Evolutionary conservation across 2,888 invertebrate genomes (phyloP), one percentile per base, ranked within the genome.

Genomic region (Scrobipalpa costella): DNA sequence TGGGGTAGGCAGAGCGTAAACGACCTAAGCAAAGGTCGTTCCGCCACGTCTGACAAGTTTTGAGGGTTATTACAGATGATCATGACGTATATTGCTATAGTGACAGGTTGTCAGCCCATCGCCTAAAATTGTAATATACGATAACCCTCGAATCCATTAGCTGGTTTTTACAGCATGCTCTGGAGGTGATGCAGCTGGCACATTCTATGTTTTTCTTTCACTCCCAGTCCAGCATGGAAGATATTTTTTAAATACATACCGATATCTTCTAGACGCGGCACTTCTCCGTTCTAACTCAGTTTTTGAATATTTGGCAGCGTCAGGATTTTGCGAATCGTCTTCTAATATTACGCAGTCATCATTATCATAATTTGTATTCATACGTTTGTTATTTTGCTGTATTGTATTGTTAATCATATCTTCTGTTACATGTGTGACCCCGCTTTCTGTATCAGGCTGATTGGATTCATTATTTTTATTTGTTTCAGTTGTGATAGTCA

Each of bases 191-290:
- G n/a, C n/a, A n/a, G n/a, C n/a, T n/a, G n/a, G n/a, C n/a, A n/a
- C n/a, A n/a, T n/a, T n/a, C n/a, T n/a, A n/a, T n/a, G n/a, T n/a
- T n/a, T n/a, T n/a, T n/a, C n/a, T n/a, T n/a, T n/a, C n/a, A n/a
- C n/a, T n/a, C n/a, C n/a, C n/a, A n/a, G n/a, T n/a, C n/a, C n/a
- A n/a, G n/a, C n/a, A n/a, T n/a, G n/a, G n/a, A n/a, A n/a, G n/a
- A 27, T 5, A 27, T 27, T 27, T 27, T 27, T 2, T 27, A 27
- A 27, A 13, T 15, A 44, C 63, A 62, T 64, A 79, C 78, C 79
- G 74, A 59, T 80, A 80, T 69, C 80, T 69, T 62, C 80, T 84
- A 0, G 90, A 88, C 2, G 90, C 90, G 0, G 88, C 90, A 5
- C 80, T 79, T 58, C 82, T 74, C 15, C 80, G 80, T 19, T 84